Evolutionary conservation across 64 coral and sea anemone genomes (phyloP), one percentile per base, ranked within the genome.

Genomic region (Porites australiensis): DNA sequence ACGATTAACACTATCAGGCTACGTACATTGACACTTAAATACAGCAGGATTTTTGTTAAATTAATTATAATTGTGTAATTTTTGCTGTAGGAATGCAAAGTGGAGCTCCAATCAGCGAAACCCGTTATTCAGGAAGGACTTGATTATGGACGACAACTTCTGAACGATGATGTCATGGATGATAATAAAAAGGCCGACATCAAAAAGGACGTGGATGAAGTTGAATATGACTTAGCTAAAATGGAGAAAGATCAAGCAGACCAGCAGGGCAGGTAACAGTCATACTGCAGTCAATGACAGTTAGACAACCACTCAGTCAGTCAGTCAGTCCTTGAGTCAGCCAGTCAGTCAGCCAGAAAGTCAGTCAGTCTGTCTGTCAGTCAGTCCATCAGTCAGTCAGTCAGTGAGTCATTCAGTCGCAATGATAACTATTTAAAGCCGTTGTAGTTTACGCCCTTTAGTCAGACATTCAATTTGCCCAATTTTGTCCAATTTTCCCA

Each of bases 81-180:
- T 37, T 37, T 49, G 54, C n/a, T 64, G 22, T 50, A 93, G 91
- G 73, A 62, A 64, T 93, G 91, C 8, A 93, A 93, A 57, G 82
- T 78, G 6, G 83, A 87, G 62, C 47, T 93, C 13, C 72, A 87
- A 22, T 47, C 46, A 5, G 45, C 75, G 8, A 64, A 87, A 7
- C 81, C 82, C 4, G 91, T 82, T 62, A 50, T 93, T 59, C 45
- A 87, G 6, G 91, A 93, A 19, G 82, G 82, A 8, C 45, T 93
- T 51, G 60, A 51, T 11, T 87, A 61, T 79, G 91, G 82, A 5
- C 72, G 68, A 37, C 58, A 49, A 1, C 70, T 93, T 44, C 19
- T 75, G 12, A 46, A 78, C 2, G 91, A 93, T 60, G 61, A 79
- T 11, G 61, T 77, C 23, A 47, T 93, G 2, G 66, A 69, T 37